Base-by-base conservation (phyloP, 2,113 vertebrate genomes). In the Myotis brandtii region DNA sequence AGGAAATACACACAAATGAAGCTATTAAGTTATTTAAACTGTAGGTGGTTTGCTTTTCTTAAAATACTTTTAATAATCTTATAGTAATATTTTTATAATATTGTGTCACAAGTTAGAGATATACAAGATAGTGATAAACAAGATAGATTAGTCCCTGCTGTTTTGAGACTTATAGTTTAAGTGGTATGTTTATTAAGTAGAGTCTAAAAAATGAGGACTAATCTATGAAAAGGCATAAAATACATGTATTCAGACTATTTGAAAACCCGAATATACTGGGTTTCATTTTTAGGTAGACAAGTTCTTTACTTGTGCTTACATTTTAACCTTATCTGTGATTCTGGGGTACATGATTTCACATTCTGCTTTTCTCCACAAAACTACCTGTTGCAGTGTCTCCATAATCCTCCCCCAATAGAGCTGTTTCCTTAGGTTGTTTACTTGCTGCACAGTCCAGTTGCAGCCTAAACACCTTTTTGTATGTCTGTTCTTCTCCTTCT, bases 401-500 rank as follows among this genome's bases (percentile, higher is more conserved):
- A 12, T 23, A 20, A 14, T 27, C 93, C 59, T 86, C 30, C 32
- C 23, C 40, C 12, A 95, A 84, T 54, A 3, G 25, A 62, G 34
- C 48, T 86, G 2, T 81, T 64, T 37, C 37, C 23, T 72, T 30
- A 10, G 46, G n/a, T 40, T 70, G 14, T 56, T 81, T 56, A 2
- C 40, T 25, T 52, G 67, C 2, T 30, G 14, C 13, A 37, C 52
- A 12, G 34, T 62, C 25, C 30, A 34, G 3, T 30, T 43, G 43
- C 25, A 46, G 56, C 46, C 37, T 20, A 34, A 85, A 27, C 23
- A 16, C 69, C 27, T 43, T 86, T 75, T 54, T 85, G 80, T 93
- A 10, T 81, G 62, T 66, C 27, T 86, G 81, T 67, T 70, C 70
- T 93, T 34, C 32, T 70, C 18, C 14, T 92, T 89, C 94, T 90